These are phyloP conservation scores for Saiga tatarica DNA, from an alignment of 2,113 vertebrate genomes.

Conservation along the genomic window DNA sequence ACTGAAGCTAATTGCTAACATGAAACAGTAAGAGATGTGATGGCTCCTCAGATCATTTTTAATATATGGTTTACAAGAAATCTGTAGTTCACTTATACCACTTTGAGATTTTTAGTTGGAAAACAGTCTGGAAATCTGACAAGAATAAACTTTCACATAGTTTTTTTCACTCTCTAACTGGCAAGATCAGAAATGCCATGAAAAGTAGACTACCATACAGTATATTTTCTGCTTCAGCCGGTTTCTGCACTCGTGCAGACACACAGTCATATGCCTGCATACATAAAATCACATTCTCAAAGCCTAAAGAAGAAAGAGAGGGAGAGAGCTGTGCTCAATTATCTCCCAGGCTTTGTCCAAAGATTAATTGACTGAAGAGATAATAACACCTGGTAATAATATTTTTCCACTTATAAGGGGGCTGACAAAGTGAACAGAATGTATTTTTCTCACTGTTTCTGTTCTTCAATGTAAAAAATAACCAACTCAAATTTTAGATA, in stretches of 20 bases:
- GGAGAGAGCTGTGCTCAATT: background rate
- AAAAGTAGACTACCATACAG: background rate
- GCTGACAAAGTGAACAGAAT: background rate
- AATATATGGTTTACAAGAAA: background rate
- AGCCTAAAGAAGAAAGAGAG: background rate
- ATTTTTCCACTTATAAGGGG: background rate
- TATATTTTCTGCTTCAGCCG: background rate
- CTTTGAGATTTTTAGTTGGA: conserved; percentile 9
- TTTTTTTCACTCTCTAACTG: conserved; percentile 4
- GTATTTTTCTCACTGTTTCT: background rate
- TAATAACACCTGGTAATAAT: background rate
- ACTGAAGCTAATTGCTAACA: background rate
- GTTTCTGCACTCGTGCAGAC: background rate
- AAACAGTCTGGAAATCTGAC: conserved; percentile 47
- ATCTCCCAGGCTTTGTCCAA: background rate
- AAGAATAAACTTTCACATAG: conserved; percentile 9
- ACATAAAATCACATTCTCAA: background rate
- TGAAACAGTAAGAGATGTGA: background rate
- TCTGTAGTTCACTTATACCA: background rate
- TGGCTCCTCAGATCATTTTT: background rate
- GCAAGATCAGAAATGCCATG: conserved; percentile 59
- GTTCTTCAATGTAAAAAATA: background rate
- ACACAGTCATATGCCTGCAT: background rate
- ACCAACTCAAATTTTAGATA: background rate
- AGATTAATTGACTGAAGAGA: conserved; percentile 9